Conservation (phyloP, 2,888 invertebrate species). For the Amphimallon solstitiale region DNA sequence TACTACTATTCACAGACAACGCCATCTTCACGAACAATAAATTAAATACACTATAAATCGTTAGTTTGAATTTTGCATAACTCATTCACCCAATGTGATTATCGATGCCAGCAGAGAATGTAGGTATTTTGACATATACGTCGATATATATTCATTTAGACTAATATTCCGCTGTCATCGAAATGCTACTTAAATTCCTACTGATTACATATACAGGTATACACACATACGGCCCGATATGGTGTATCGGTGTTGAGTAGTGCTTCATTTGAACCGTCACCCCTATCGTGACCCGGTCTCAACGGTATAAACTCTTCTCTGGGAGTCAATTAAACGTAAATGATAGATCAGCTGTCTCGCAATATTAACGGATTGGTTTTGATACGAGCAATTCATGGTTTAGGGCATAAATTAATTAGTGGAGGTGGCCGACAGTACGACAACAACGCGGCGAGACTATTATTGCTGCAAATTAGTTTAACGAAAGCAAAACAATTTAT, state of each 20-base stretch:
- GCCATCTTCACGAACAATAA: background rate
- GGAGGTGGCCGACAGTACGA: too few relatives aligned
- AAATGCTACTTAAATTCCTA: conserved; percentile 18
- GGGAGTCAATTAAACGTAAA: conserved; percentile 58
- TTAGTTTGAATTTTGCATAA: background rate
- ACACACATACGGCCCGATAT: too few relatives aligned
- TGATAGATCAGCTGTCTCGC: conserved; percentile 58
- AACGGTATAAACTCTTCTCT: conserved; percentile 41
- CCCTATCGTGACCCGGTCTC: background rate
- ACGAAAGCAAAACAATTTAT: too few relatives aligned
- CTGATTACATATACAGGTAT: background rate
- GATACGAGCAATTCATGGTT: conserved; percentile 53
- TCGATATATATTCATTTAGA: conserved; percentile 15
- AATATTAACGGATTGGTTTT: conserved; percentile 58
- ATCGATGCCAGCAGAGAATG: too few relatives aligned
- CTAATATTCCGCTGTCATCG: conserved; percentile 20
- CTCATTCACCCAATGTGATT: background rate
- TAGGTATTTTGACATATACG: background rate
- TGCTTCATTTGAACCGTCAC: too few relatives aligned
- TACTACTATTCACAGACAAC: background rate
- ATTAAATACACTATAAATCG: background rate
- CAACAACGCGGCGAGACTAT: too few relatives aligned
- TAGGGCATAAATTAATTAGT: conserved; percentile 57
- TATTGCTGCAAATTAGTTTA: too few relatives aligned
- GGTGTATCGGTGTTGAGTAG: too few relatives aligned